Percentiles rank a stretch among this genome's conserved stretches.
These are phyloP conservation scores for Acrobeloides nanus DNA, from an alignment of 2,888 invertebrate genomes.

Conservation along the genomic window DNA sequence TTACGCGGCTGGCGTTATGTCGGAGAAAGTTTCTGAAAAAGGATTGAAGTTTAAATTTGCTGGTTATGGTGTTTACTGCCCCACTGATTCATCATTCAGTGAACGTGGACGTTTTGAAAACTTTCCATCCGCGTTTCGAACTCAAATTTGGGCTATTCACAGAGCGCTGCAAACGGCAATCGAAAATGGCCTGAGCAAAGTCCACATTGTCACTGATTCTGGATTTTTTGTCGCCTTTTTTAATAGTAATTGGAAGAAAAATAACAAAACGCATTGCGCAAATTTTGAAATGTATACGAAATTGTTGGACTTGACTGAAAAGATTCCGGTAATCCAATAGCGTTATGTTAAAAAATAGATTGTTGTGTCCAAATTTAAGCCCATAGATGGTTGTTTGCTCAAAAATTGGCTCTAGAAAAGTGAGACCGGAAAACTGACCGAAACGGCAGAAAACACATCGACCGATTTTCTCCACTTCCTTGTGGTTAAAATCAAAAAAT, in stretches of 20 bases:
- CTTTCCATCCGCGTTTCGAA: constrained; percentile 29
- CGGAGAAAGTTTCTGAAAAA: not conserved
- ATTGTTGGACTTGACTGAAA: constrained; percentile 4
- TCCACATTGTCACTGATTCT: constrained; percentile 17
- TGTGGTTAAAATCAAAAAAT: too few relatives aligned
- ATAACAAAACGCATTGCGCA: constrained; percentile 11
- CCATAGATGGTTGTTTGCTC: too few relatives aligned
- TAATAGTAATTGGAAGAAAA: constrained; percentile 12
- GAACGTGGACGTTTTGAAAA: constrained; percentile 20
- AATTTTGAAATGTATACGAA: constrained; percentile 8
- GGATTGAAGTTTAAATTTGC: constrained; percentile 1
- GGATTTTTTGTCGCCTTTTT: constrained; percentile 13
- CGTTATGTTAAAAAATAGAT: too few relatives aligned
- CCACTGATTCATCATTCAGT: constrained; percentile 5
- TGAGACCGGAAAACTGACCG: too few relatives aligned
- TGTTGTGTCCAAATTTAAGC: too few relatives aligned
- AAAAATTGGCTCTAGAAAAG: too few relatives aligned
- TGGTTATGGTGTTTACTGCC: constrained; percentile 17
- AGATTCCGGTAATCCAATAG: constrained; percentile 7
- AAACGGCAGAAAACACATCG: too few relatives aligned
- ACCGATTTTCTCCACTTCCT: too few relatives aligned
- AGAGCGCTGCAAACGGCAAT: constrained; percentile 26
- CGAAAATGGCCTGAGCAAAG: constrained; percentile 1
- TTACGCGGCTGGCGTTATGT: constrained; percentile 7
- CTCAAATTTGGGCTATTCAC: constrained; percentile 30